Evolutionary conservation across 1,140 invertebrate genomes (phyloP), one percentile per base, ranked within the genome.

Genomic region (Listronotus bonariensis): DNA sequence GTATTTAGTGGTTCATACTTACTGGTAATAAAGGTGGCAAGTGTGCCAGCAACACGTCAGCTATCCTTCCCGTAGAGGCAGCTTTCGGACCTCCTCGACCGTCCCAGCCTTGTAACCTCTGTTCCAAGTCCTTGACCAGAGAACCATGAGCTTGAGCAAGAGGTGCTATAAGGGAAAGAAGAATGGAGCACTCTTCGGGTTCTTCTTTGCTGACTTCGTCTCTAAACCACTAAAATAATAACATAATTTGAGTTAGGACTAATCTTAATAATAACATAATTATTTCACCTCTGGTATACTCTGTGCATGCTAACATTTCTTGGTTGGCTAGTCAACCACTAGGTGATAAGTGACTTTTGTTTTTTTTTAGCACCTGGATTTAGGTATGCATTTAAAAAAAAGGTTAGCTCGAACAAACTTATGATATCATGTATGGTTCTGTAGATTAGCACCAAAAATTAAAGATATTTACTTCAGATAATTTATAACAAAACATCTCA

Each of bases 41-140:
- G 74, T 86, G 85, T 51, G 82, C 83, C 49, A 89, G 77, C 71
- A 92, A 80, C 45, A 91, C 82, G 73, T 90, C 88, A 1, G 87
- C 89, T 68, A 90, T 86, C 74, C 82, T 71, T 81, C 87, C 80
- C 3, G 77, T 72, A 5, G 76, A 72, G 11, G 79, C 73, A 59
- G 62, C 80, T 80, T 41, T 82, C 20, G 40, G 80, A 6, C 77
- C 80, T 10, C 80, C 81, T 43, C 78, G 77, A 5, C 80, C 78
- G 54, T 83, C 82, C 82, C 82, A 83, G 58, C 76, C 72, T 20
- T 80, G 77, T 67, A 83, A 70, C 12, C 82, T 75, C 67, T 82
- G 78, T 65, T 87, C 85, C 20, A 87, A 78, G 46, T 83, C 80
- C 6, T 82, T 82, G 31, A 86, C 76, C 54, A 87, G 79, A 40